Percentiles rank a stretch among this genome's conserved stretches.
phyloP scores from a whole-genome alignment of 92 coral and sea anemone genomes.

The Epizoanthus ramosus region DNA sequence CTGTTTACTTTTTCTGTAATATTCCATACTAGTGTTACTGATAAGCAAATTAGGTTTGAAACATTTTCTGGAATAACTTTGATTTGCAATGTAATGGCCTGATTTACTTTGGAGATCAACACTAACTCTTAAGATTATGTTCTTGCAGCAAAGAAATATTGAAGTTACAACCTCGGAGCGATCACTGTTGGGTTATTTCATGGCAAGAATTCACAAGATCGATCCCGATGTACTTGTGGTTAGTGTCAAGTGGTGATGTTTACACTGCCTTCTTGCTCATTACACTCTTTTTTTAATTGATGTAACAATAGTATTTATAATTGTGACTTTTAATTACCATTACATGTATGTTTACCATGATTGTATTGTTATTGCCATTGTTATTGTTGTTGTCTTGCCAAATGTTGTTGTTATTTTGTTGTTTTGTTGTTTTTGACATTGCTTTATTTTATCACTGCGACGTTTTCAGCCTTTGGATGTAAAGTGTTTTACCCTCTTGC shows the following conservation, averaged over 20 bases:
- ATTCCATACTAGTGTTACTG: too few species aligned
- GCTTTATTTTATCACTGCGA: not conserved
- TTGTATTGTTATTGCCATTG: not conserved
- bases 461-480: too few species aligned
- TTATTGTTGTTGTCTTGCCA: not conserved
- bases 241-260: slow-evolving; percentile 23
- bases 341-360: not conserved
- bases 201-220: slow-evolving; percentile 94
- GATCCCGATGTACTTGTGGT: slow-evolving; percentile 99
- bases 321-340: not conserved
- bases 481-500: too few species aligned
- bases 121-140: not conserved
- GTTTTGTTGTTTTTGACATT: not conserved
- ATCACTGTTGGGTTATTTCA: slow-evolving; percentile 82
- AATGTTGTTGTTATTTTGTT: not conserved
- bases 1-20: too few species aligned
- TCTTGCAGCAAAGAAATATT: slow-evolving; percentile 78
- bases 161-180: slow-evolving; percentile 92
- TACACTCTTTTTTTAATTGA: not conserved
- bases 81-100: too few species aligned
- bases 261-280: too few species aligned
- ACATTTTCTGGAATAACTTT: too few species aligned
- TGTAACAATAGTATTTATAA: not conserved
- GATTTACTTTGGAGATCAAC: not conserved
- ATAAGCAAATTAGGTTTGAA: too few species aligned